Conservation (phyloP, 2,888 invertebrate species). For the Tenthredo distinguenda region DNA sequence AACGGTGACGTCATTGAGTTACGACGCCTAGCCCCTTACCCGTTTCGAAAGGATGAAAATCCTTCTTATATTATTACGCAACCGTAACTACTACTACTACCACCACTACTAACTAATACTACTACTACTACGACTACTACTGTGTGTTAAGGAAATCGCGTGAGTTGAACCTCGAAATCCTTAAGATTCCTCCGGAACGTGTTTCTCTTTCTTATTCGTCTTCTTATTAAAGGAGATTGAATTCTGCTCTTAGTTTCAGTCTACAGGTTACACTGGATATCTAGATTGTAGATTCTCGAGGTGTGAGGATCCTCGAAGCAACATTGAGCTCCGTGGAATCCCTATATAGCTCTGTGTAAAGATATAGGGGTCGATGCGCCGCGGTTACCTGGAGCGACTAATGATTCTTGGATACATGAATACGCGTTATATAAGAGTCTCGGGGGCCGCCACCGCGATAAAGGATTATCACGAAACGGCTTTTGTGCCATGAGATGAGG, state of each 20-base stretch:
- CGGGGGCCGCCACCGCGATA: constrained; percentile 60
- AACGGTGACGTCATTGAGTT: constrained; percentile 70
- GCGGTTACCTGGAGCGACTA: constrained; percentile 61
- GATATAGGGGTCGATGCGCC: constrained; percentile 34
- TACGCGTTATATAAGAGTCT: constrained; percentile 68
- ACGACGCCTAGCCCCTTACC: constrained; percentile 61
- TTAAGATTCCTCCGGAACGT: constrained; percentile 69
- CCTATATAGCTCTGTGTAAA: constrained; percentile 14
- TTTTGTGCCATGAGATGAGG: constrained; percentile 58
- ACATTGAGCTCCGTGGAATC: constrained; percentile 32
- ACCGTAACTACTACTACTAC: not conserved
- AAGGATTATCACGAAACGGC: constrained; percentile 67
- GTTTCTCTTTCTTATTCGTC: constrained; percentile 62
- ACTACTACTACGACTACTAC: not conserved
- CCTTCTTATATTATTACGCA: constrained; percentile 18
- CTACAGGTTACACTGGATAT: not conserved
- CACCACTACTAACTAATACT: not conserved
- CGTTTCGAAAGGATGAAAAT: not conserved
- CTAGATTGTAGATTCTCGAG: constrained; percentile 29
- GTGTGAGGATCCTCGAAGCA: not conserved
- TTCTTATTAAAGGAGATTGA: constrained; percentile 56
- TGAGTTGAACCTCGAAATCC: constrained; percentile 9
- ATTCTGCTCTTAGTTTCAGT: constrained; percentile 18
- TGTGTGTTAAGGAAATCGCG: not conserved
- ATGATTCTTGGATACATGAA: constrained; percentile 69